phyloP scores from a whole-genome alignment of 2,113 vertebrate species.

The Phylloscopus whistleri region DNA sequence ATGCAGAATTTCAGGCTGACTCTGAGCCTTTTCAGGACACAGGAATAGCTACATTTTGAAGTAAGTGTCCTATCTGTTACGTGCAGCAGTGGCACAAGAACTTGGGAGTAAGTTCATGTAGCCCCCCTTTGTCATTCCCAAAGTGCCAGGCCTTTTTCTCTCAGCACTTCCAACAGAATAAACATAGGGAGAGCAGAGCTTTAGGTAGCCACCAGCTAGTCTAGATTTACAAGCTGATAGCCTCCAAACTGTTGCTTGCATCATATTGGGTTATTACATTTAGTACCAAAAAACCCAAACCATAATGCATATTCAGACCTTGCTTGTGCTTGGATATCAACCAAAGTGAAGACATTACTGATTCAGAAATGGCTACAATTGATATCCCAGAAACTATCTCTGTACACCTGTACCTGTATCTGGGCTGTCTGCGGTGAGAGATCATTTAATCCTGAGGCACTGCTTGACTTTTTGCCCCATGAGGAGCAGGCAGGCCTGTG shows the following conservation, averaged over 20 bases:
- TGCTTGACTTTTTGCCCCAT: background rate
- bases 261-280: background rate
- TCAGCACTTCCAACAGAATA: fast-evolving
- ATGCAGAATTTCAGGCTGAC: background rate
- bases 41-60: background rate
- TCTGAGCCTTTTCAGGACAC: background rate
- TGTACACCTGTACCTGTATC: background rate
- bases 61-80: background rate
- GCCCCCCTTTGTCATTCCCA: background rate
- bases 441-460: background rate
- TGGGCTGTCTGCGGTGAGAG: background rate
- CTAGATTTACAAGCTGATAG: background rate
- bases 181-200: background rate
- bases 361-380: background rate
- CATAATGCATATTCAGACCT: background rate
- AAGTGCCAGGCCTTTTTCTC: background rate
- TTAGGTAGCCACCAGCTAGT: background rate
- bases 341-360: background rate
- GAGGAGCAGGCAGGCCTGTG: background rate
- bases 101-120: background rate
- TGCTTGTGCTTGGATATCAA: background rate
- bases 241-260: background rate
- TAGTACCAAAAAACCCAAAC: background rate
- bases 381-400: background rate
- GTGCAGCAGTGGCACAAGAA: background rate